phyloP scores from a whole-genome alignment of 35 echinoderm and acorn worm genomes.

The Hemicentrotus pulcherrimus region DNA sequence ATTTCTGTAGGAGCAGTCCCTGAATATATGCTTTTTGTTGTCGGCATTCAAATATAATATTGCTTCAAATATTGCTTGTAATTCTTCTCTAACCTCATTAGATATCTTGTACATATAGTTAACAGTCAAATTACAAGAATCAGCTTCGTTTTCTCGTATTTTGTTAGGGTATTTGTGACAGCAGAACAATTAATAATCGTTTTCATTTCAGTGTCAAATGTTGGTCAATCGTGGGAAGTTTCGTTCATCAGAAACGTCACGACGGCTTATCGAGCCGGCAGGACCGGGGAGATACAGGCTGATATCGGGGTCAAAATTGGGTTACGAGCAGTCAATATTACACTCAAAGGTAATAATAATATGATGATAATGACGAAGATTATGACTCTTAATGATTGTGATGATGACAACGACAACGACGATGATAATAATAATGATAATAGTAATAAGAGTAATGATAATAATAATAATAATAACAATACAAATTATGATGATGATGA shows the following conservation, averaged over 20 bases:
- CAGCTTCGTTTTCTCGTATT: not conserved
- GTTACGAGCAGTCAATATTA: conserved; percentile 74
- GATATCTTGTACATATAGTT: no score
- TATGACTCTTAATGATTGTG: not conserved
- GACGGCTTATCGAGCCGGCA: conserved; percentile 60
- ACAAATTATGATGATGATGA: no score
- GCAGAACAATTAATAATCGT: not conserved
- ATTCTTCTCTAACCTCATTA: no score
- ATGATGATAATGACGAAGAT: not conserved
- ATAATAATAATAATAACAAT: no score
- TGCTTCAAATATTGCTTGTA: no score
- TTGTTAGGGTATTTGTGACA: not conserved
- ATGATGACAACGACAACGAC: not conserved
- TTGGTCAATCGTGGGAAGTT: conserved; percentile 72
- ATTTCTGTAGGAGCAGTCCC: no score
- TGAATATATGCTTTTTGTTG: no score
- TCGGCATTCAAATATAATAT: no score
- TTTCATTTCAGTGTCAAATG: conserved; percentile 62
- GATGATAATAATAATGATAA: not conserved
- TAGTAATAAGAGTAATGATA: no score
- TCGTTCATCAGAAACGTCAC: conserved; percentile 21
- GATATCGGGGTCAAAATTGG: conserved; percentile 86
- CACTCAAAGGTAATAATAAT: conserved; percentile 69
- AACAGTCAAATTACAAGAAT: no score
- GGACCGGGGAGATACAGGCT: conserved; percentile 73